Evolutionary conservation across 64 coral and sea anemone species (phyloP).

Genomic region (Montipora cactus): DNA sequence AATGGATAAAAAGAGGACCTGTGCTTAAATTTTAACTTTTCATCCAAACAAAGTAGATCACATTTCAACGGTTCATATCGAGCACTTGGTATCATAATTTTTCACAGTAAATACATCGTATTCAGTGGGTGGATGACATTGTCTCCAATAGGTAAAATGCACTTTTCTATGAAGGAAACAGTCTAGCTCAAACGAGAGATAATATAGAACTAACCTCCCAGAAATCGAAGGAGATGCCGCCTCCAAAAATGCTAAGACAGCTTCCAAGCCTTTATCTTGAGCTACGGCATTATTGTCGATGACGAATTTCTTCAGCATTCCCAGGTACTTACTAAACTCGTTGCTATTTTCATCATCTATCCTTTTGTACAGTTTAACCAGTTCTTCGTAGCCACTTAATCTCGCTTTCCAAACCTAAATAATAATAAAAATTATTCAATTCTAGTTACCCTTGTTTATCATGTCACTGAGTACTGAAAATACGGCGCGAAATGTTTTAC

Average conservation of each 20-base stretch:
- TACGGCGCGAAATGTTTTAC: conserved; percentile 50
- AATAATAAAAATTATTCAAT: neutral
- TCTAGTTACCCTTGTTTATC: neutral
- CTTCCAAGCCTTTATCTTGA: conserved; percentile 95
- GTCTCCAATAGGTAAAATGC: no score
- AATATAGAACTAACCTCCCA: conserved; percentile 76
- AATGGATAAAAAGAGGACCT: no score
- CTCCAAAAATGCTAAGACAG: conserved; percentile 83
- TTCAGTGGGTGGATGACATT: no score
- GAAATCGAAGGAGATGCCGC: conserved; percentile 87
- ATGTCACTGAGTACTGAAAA: conserved; percentile 27
- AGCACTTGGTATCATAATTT: no score
- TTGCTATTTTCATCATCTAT: conserved; percentile 85
- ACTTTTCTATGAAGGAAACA: neutral
- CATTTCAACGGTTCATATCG: no score
- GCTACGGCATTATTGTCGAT: conserved; percentile 97
- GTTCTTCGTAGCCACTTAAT: conserved; percentile 94
- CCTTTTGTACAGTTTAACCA: conserved; percentile 76
- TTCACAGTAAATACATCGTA: no score
- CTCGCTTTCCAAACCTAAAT: conserved; percentile 98
- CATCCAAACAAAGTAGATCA: no score
- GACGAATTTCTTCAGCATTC: conserved; percentile 95
- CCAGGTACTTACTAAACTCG: conserved; percentile 92
- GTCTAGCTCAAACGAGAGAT: neutral
- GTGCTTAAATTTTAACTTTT: no score